Conservation (phyloP, 2,113 vertebrate species). For the Caranx ignobilis region DNA sequence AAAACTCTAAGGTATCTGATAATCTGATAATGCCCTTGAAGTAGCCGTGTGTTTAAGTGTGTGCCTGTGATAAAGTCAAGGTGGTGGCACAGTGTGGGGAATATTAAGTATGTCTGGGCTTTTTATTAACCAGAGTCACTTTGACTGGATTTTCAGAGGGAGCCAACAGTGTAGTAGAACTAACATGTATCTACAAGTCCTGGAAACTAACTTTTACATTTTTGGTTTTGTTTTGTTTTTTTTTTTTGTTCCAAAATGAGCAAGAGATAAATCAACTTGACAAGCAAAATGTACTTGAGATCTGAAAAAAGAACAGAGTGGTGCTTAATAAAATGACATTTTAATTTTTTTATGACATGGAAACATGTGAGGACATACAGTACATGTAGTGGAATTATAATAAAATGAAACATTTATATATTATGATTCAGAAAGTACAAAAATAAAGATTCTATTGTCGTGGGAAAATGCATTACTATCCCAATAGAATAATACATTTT, state of each 20-base stretch:
- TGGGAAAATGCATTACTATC: conserved; percentile 64
- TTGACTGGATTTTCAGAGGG: conserved; percentile 29
- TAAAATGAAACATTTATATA: conserved; percentile 78
- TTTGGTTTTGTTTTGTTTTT: neutral
- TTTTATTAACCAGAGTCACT: conserved; percentile 71
- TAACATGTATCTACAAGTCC: conserved; percentile 30
- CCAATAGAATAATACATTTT: conserved; percentile 50
- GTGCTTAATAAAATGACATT: conserved; percentile 53
- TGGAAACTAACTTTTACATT: neutral
- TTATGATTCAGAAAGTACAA: conserved; percentile 84
- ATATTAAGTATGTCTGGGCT: conserved; percentile 72
- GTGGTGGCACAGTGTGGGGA: conserved; percentile 46
- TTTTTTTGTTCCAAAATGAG: neutral
- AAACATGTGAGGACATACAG: conserved; percentile 55
- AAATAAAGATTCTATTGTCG: conserved; percentile 84
- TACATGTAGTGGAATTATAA: conserved; percentile 72
- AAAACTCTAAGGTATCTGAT: neutral
- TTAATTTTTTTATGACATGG: conserved; percentile 69
- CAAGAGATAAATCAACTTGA: conserved; percentile 12
- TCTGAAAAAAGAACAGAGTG: conserved; percentile 1
- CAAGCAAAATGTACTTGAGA: neutral
- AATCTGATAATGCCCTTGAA: neutral
- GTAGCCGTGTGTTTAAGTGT: conserved; percentile 27
- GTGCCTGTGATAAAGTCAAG: conserved; percentile 44
- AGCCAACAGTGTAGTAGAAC: conserved; percentile 25